Conservation (phyloP, 2,888 invertebrate species). For the Ypsolopha sequella region DNA sequence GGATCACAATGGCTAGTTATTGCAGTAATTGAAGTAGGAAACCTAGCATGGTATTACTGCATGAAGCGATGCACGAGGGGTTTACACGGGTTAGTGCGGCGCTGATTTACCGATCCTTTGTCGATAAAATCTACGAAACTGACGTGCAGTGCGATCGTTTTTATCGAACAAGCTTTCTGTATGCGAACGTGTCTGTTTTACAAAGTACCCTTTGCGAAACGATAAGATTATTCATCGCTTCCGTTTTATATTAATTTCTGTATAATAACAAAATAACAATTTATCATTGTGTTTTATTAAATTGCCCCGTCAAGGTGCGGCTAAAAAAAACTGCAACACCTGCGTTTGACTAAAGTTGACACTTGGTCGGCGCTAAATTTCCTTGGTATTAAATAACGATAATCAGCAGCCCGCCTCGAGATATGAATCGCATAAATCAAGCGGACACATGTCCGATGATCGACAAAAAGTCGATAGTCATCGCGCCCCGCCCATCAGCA, state of each 20-base stretch:
- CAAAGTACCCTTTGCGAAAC: too few relatives aligned
- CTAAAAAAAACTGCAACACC: neutral
- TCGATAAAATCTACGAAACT: neutral
- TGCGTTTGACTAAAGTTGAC: neutral
- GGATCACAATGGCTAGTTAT: slow-evolving; percentile 34
- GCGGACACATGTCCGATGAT: slow-evolving; percentile 3
- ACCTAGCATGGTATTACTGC: slow-evolving; percentile 11
- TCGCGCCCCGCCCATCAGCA: slow-evolving; percentile 1
- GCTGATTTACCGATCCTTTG: neutral
- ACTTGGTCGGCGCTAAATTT: neutral
- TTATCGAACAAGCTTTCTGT: too few relatives aligned
- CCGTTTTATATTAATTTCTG: neutral
- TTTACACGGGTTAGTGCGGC: slow-evolving; percentile 4
- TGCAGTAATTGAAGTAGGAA: slow-evolving; percentile 43
- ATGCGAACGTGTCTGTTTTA: too few relatives aligned
- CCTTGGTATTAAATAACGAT: neutral
- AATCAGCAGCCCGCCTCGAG: neutral
- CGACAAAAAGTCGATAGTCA: slow-evolving; percentile 3
- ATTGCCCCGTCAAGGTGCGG: neutral
- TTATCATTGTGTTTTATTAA: neutral
- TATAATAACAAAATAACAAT: neutral
- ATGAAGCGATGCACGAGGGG: slow-evolving; percentile 13
- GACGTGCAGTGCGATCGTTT: neutral
- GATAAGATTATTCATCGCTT: too few relatives aligned
- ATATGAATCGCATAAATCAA: neutral